phyloP scores from a whole-genome alignment of 1,140 invertebrate genomes.

The Planococcus citri region DNA sequence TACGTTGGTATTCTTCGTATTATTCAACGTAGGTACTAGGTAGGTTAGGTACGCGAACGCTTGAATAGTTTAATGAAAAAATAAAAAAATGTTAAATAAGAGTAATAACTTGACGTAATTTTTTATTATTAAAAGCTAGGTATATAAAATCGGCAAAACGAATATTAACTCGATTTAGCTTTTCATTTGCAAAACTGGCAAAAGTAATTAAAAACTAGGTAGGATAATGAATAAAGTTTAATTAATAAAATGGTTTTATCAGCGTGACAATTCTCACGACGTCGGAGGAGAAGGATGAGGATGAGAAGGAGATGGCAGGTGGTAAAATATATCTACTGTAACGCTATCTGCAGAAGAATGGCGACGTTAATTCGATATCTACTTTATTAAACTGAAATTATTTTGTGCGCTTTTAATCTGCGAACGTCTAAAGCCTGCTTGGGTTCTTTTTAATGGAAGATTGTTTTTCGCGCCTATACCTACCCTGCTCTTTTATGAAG shows the following conservation, averaged over 20 bases:
- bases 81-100: not conserved
- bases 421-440: too few species aligned
- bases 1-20: not conserved
- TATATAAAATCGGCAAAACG: conserved; percentile 7
- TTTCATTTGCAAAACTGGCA: not conserved
- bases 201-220: conserved; percentile 2
- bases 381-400: not conserved
- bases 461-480: too few species aligned
- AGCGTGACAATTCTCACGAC: not conserved
- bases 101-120: not conserved
- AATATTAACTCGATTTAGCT: conserved; percentile 3
- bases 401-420: not conserved
- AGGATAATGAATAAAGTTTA: not conserved
- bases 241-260: conserved; percentile 4
- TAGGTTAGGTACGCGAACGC: too few species aligned
- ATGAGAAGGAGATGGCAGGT: too few species aligned
- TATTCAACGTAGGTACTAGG: too few species aligned
- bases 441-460: too few species aligned
- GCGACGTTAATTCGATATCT: not conserved
- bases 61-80: not conserved
- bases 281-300: too few species aligned
- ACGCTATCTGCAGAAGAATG: not conserved
- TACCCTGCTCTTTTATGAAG: too few species aligned
- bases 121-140: conserved; percentile 4
- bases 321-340: not conserved